These are phyloP conservation scores for Anastrepha obliqua DNA, from an alignment of 1,140 invertebrate genomes.

Conservation along the genomic window DNA sequence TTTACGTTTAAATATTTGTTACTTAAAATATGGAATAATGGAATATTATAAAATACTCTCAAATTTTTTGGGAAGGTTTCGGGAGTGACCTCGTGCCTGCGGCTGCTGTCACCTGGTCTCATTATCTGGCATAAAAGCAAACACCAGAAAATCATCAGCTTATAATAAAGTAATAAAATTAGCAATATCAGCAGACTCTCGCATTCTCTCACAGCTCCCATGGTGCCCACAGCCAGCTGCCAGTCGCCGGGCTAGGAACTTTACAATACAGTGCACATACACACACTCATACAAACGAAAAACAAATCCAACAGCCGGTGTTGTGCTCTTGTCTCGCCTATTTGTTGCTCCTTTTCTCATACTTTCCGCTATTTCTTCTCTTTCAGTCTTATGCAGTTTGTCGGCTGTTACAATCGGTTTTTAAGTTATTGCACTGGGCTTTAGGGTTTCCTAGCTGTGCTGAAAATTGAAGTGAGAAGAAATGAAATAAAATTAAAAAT, in stretches of 20 bases:
- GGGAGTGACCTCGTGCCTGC: neutral
- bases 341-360: neutral
- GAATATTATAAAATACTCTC: no score
- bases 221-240: neutral
- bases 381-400: neutral
- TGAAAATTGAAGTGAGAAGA: constrained; percentile 31
- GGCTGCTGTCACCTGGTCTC: neutral
- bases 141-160: neutral
- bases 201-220: neutral
- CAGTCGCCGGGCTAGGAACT: neutral
- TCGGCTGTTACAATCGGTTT: constrained; percentile 27
- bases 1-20: no score
- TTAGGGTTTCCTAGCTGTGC: constrained; percentile 10
- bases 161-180: neutral
- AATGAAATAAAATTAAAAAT: constrained; percentile 31
- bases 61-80: neutral
- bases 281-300: neutral
- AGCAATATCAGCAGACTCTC: neutral
- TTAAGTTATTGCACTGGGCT: constrained; percentile 45
- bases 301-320: neutral
- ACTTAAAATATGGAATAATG: no score
- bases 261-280: no score
- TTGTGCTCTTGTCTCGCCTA: neutral
- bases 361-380: neutral
- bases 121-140: neutral